These are phyloP conservation scores for Itoplectis maculator DNA, from an alignment of 2,888 invertebrate genomes.

Conservation along the genomic window DNA sequence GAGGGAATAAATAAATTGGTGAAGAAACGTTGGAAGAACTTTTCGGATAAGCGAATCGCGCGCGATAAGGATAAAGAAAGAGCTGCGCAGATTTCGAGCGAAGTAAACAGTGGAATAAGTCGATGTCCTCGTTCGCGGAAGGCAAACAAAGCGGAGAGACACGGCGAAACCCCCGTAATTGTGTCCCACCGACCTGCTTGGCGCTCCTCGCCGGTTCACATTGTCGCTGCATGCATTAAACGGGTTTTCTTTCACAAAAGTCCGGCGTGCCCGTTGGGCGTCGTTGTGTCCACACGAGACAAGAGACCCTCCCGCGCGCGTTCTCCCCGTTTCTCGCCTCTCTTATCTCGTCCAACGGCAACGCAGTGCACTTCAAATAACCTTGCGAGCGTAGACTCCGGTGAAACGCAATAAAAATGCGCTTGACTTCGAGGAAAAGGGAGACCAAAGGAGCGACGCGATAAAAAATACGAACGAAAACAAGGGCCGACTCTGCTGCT, in stretches of 20 bases:
- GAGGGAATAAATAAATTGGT: no score
- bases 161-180: constrained; percentile 19
- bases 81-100: background rate
- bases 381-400: constrained; percentile 7
- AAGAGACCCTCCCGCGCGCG: background rate
- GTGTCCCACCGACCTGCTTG: constrained; percentile 16
- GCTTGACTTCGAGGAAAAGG: background rate
- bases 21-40: background rate
- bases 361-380: constrained; percentile 10
- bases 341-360: background rate
- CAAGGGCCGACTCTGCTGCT: no score
- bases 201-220: constrained; percentile 33
- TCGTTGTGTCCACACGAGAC: constrained; percentile 11
- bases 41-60: background rate
- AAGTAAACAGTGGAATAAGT: constrained; percentile 25
- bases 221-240: constrained; percentile 39
- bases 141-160: constrained; percentile 34
- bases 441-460: background rate
- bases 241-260: constrained; percentile 52
- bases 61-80: background rate
- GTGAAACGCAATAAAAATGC: constrained; percentile 1
- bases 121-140: constrained; percentile 48
- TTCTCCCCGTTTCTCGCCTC: constrained; percentile 3
- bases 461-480: background rate
- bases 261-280: constrained; percentile 35